phyloP scores from a whole-genome alignment of 2,113 vertebrate species.

The Prinia subflava region DNA sequence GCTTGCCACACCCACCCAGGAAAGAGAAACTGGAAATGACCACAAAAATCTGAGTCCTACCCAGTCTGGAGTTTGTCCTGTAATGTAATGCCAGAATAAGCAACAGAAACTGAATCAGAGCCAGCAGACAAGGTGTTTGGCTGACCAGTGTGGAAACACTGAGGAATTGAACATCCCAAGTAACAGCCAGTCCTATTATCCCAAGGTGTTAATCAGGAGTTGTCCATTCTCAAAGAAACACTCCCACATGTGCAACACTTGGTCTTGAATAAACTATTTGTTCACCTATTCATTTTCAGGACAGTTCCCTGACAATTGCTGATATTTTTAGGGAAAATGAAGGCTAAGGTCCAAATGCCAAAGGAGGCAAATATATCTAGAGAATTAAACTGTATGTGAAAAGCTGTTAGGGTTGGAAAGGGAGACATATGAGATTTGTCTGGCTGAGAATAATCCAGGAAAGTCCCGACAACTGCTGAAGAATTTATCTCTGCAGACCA shows the following conservation, averaged over 20 bases:
- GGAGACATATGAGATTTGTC: background rate
- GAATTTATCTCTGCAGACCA: background rate
- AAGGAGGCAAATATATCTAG: background rate
- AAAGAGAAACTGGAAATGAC: background rate
- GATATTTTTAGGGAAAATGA: background rate
- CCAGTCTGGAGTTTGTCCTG: background rate
- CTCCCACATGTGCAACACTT: accelerated
- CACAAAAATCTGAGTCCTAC: background rate
- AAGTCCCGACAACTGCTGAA: background rate
- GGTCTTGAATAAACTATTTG: background rate
- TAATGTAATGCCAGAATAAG: background rate
- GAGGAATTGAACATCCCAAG: background rate
- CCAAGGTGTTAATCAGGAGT: background rate
- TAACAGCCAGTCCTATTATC: background rate
- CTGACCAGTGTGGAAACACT: background rate
- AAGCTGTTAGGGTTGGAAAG: background rate
- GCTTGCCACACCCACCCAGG: background rate
- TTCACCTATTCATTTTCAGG: background rate
- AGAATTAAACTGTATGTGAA: background rate
- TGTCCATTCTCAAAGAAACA: background rate
- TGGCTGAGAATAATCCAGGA: background rate
- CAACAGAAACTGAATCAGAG: background rate
- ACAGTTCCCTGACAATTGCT: background rate
- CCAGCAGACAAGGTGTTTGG: background rate
- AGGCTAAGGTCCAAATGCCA: background rate